Base-by-base conservation (phyloP, 1,140 invertebrate genomes). In the Cotesia vestalis region DNA sequence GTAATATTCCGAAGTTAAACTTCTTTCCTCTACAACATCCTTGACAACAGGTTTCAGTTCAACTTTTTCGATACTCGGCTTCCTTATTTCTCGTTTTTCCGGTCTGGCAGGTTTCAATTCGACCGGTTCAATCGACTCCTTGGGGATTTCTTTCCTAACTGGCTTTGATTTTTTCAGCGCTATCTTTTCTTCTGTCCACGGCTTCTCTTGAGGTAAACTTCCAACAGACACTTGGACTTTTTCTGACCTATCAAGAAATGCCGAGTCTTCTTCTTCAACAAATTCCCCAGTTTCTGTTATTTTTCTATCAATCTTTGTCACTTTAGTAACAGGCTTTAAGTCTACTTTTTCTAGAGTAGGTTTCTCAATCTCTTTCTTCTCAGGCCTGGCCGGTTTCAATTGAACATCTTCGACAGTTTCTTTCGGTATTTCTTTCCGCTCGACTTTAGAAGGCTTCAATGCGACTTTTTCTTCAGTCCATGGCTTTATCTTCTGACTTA, bases 31-130 rank as follows among this genome's bases (percentile, higher is more conserved):
- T 34, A 73, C 60, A 53, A 63, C 53, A 38, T 75, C 75, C 74
- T 81, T 80, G 35, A 76, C 73, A 17, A 79, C 59, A 63, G 74
- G 70, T 34, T 79, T 55, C 51, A 79, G 57, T 35, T 79, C 75
- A 27, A 88, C 83, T 35, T 77, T 70, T 75, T 88, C 86, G 3
- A 86, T 60, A 35, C 38, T 73, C 0, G 72, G 73, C 74, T 74
- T 85, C n/a, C 76, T 11, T 4, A 81, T 68, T 68, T 80, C 77
- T 70, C 71, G 72, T 69, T 81, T 84, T 55, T 80, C 77, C 17
- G 85, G 79, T 78, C 86, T 88, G 2, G 88, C 83, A 27, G 88
- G 88, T 76, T 90, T 90, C 12, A 91, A 77, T 76, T 88, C 87
- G 53, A 90, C 76, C 36, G 61, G 66, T 46, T 82, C 80, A 9